Evolutionary conservation across 2,888 invertebrate species (phyloP).

Genomic region (Serrognathus titanus): DNA sequence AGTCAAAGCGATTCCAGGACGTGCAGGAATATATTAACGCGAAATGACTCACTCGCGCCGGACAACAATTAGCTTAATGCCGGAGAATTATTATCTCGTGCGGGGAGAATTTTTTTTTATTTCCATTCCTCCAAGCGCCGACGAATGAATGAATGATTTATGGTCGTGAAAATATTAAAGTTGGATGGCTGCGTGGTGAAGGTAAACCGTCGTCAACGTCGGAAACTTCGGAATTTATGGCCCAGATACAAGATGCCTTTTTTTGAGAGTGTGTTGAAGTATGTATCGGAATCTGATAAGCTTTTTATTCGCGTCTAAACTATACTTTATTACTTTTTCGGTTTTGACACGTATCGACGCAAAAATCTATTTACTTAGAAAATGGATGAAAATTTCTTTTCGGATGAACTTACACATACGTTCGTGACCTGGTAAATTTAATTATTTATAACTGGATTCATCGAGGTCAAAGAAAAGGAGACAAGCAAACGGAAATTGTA

Average conservation of each 20-base stretch:
- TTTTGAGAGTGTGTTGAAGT: background rate
- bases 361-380: too few species aligned
- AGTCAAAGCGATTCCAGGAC: background rate
- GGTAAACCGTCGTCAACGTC: background rate
- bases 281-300: background rate
- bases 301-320: too few species aligned
- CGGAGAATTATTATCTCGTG: background rate
- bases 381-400: too few species aligned
- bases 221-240: background rate
- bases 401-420: too few species aligned
- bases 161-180: background rate
- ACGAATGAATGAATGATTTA: background rate
- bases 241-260: background rate
- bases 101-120: background rate
- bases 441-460: too few species aligned
- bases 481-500: too few species aligned
- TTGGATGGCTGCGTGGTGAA: background rate
- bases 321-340: too few species aligned
- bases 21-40: slow-evolving; percentile 2
- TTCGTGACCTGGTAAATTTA: too few species aligned
- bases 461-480: too few species aligned
- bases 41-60: background rate
- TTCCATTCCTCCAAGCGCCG: background rate
- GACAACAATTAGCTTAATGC: slow-evolving; percentile 1
- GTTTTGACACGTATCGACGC: too few species aligned